Evolutionary conservation across 53 echinoderm and acorn worm genomes (phyloP), one percentile per base, ranked within the genome.

Genomic region (Apostichopus leukothele): DNA sequence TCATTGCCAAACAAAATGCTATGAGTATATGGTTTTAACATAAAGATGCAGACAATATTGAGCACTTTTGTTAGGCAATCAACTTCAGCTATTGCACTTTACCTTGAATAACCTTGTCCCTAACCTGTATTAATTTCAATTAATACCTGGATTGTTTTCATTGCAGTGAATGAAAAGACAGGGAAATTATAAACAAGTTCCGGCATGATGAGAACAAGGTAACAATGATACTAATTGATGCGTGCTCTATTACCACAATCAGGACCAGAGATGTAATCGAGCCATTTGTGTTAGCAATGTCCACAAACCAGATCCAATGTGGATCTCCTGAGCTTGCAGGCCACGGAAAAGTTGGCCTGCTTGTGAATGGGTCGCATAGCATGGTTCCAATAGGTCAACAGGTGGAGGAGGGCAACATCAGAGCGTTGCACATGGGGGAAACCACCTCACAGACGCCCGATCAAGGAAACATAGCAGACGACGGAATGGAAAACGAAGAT

Each of bases 141-240:
- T 71, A 7, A 7, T 63, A 71, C 71, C 71, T 71, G 13, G 71
- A 71, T 19, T 63, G 18, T 19, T 71, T 71, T 71, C 71, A n/a
- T 71, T 71, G 71, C 71, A 71, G 71, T 71, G 71, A 71, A 71
- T 71, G 7, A 19, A 71, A 19, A n/a, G 20, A 71, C 13, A 71
- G 14, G 71, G 6, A 71, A 19, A 19, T 71, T 71, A n/a, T 6
- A 18, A 71, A 39, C 39, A 71, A 19, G 71, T 19, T 71, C 10
- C 6, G 71, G 71, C 71, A 71, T 71, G 18, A 71, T 71, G 71
- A 71, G 71, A 66, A 85, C 10, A 85, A 18, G 23, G 85, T 60
- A 85, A 85, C 66, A 67, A 85, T 85, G 85, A 85, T 60, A 85
- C 85, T 85, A 6, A 85, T 85, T 85, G 85, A 85, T 85, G 68